These are phyloP conservation scores for Lapara coniferarum DNA, from an alignment of 2,888 invertebrate genomes.

Conservation along the genomic window DNA sequence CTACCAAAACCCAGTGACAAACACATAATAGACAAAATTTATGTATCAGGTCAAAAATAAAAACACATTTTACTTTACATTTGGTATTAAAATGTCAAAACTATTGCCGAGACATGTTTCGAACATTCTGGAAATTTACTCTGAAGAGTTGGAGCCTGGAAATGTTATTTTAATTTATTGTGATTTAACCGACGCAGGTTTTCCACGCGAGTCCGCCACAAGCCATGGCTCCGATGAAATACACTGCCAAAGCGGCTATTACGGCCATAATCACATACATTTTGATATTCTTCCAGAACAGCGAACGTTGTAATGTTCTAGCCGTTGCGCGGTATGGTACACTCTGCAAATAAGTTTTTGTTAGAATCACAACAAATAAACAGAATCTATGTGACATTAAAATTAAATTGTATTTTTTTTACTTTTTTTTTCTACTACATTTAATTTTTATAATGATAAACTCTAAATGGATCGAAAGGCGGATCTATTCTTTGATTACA, in stretches of 20 bases:
- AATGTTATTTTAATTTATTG: constrained; percentile 32
- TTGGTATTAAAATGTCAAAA: not conserved
- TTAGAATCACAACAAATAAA: not conserved
- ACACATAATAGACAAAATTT: not conserved
- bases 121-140: not conserved
- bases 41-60: constrained; percentile 1
- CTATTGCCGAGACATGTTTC: not conserved
- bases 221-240: constrained; percentile 93
- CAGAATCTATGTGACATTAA: not conserved
- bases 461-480: no score
- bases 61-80: not conserved
- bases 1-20: not conserved
- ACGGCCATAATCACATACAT: constrained; percentile 89
- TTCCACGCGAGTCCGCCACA: constrained; percentile 94
- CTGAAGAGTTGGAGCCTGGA: constrained; percentile 28
- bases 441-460: no score
- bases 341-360: constrained; percentile 83
- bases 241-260: constrained; percentile 88
- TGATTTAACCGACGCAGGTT: constrained; percentile 83
- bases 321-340: constrained; percentile 94
- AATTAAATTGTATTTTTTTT: no score
- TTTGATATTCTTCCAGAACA: constrained; percentile 98
- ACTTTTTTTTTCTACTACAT: no score
- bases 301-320: constrained; percentile 91
- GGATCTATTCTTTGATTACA: no score